Base-by-base conservation (phyloP, 2,888 invertebrate genomes). In the Ectemnius cavifrons region DNA sequence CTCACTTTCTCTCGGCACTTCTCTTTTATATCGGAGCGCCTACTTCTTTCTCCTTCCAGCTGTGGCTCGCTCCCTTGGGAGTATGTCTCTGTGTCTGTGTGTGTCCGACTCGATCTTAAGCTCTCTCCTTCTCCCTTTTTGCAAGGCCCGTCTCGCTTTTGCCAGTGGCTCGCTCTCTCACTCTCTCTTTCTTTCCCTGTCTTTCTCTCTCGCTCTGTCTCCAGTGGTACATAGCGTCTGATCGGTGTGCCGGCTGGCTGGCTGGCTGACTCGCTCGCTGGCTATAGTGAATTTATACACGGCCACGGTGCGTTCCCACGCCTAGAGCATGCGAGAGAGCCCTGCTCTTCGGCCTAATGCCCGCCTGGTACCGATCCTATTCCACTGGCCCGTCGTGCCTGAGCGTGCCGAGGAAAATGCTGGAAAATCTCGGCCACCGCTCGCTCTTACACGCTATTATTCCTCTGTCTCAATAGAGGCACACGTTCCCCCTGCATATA, bases 281-380 rank as follows among this genome's bases (percentile, higher is more conserved):
- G 80, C 80, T 79, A 83, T 78, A 81, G 81, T 85, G 84, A 85
- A 89, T 90, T 89, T 89, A 90, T 89, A 89, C 85, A 87, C 87
- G 83, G 83, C 82, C 80, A 82, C 85, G 85, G 82, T 85, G 87
- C 88, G 89, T 90, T 90, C 90, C 90, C 89, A 90, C 90, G 90
- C 86, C 88, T 87, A 71, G 79, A 79, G 68, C 74, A 80, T 73
- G 78, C 81, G 83, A 80, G 80, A 82, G 77, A 64, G 80, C 65
- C 62, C 69, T 56, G 76, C 82, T 82, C 78, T 74, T 78, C 81
- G 81, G 77, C 78, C 78, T 73, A 82, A 82, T 79, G 80, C 74
- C 76, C 74, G 72, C 67, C 69, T 64, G 68, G 67, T 72, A 70
- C 73, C 80, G 80, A 80, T 80, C 72, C 75, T 80, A 60, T 73